phyloP scores from a whole-genome alignment of 2,888 invertebrate species.

The Acanthococcus lagerstroemiae region DNA sequence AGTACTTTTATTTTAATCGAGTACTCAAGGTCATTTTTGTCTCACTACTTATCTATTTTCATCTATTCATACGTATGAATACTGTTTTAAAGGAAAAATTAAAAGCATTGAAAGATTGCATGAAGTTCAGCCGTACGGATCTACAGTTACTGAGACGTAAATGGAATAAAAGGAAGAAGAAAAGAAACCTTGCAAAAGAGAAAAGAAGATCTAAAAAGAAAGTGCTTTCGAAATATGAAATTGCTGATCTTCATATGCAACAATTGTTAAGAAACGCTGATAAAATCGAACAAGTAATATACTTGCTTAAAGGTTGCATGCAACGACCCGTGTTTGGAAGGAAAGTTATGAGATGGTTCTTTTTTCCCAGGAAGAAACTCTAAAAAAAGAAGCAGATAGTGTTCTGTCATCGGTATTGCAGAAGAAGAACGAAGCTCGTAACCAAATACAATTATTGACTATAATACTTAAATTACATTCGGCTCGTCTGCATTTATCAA shows the following conservation, averaged over 20 bases:
- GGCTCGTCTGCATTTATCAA: neutral
- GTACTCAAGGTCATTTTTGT: too few relatives aligned
- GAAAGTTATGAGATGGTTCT: neutral
- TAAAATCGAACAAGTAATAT: neutral
- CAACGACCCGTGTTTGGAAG: neutral
- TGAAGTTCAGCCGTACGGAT: neutral
- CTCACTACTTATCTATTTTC: too few relatives aligned
- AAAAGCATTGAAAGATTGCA: neutral
- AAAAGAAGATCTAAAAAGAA: neutral
- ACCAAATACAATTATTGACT: constrained; percentile 2
- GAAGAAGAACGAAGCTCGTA: constrained; percentile 15
- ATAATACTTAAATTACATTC: constrained; percentile 13
- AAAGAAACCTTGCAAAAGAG: too few relatives aligned
- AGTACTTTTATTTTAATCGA: too few relatives aligned
- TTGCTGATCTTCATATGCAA: neutral
- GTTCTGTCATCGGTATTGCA: constrained; percentile 10
- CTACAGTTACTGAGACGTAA: neutral
- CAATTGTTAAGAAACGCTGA: neutral
- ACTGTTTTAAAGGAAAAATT: too few relatives aligned
- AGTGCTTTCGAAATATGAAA: neutral
- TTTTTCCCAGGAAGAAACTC: constrained; percentile 3
- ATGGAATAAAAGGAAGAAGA: neutral
- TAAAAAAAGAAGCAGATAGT: constrained; percentile 17
- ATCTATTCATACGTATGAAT: too few relatives aligned
- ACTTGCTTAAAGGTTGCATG: neutral